These are phyloP conservation scores for Drosophila kokeensis DNA, from an alignment of 2,888 invertebrate species.

Conservation along the genomic window DNA sequence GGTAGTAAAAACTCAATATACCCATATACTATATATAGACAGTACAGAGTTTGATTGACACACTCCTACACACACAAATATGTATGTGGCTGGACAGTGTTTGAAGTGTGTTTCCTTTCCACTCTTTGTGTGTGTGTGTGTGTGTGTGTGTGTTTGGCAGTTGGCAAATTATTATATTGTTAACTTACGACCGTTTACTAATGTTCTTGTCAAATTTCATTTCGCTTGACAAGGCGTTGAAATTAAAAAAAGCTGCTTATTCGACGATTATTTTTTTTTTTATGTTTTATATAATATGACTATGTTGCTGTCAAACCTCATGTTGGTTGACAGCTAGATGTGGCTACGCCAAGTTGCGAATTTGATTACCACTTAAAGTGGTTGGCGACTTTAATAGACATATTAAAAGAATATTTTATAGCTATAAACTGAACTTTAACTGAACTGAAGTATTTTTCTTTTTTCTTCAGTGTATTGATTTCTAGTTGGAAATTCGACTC, in stretches of 20 bases:
- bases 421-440: background rate
- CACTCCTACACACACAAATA: conserved; percentile 10
- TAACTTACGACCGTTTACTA: conserved; percentile 2
- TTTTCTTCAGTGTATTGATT: background rate
- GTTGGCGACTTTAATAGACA: background rate
- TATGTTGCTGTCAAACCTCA: background rate
- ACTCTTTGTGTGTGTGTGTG: background rate
- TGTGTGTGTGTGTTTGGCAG: background rate
- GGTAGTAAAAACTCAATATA: conserved; percentile 28
- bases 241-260: background rate
- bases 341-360: background rate
- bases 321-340: background rate
- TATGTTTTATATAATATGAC: background rate
- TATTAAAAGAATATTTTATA: background rate
- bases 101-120: conserved; percentile 4
- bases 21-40: conserved; percentile 1
- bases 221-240: background rate
- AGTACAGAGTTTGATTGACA: conserved; percentile 46
- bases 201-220: conserved; percentile 7
- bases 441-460: background rate
- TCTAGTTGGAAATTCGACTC: background rate
- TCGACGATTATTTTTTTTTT: background rate
- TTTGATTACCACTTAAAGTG: background rate
- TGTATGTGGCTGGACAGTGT: background rate
- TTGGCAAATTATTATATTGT: conserved; percentile 13